A percentile compares a stretch with the other conserved stretches of the same genome.
These are phyloP conservation scores for Epistrophella euchroma DNA, from an alignment of 2,888 invertebrate genomes.

Conservation along the genomic window DNA sequence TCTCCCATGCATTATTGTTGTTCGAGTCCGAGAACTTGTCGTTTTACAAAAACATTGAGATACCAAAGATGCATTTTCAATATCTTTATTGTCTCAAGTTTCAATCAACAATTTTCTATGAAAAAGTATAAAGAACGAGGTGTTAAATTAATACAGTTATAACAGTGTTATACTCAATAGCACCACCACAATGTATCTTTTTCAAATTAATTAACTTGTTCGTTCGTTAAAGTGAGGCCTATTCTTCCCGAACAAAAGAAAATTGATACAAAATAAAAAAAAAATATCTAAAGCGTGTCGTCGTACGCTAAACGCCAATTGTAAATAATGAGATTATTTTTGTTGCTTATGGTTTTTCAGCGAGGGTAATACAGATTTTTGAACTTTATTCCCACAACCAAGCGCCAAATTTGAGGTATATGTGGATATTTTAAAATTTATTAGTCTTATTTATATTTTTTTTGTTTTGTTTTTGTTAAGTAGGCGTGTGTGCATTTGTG, in stretches of 20 bases:
- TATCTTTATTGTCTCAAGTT: conserved; percentile 14
- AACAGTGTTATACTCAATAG: not conserved
- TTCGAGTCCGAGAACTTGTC: conserved; percentile 15
- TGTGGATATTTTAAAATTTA: conserved; percentile 15
- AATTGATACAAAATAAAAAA: conserved; percentile 24
- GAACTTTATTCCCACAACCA: conserved; percentile 18
- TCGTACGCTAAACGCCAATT: not conserved
- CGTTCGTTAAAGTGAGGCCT: conserved; percentile 1
- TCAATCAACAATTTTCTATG: conserved; percentile 14
- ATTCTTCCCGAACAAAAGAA: not conserved
- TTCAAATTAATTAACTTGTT: conserved; percentile 37
- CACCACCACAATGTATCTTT: conserved; percentile 1
- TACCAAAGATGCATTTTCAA: not conserved
- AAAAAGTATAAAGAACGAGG: not conserved
- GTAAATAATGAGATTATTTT: conserved; percentile 5
- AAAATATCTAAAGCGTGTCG: conserved; percentile 8
- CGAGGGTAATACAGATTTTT: conserved; percentile 1
- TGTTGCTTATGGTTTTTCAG: not conserved
- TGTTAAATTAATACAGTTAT: conserved; percentile 5
- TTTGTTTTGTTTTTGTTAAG: not conserved
- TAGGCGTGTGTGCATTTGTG: not conserved
- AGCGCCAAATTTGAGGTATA: conserved; percentile 1
- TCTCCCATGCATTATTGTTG: not conserved
- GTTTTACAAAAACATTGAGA: conserved; percentile 6
- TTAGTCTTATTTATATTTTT: not conserved